phyloP scores from a whole-genome alignment of 2,888 invertebrate species.

The Ditula angustiorana region DNA sequence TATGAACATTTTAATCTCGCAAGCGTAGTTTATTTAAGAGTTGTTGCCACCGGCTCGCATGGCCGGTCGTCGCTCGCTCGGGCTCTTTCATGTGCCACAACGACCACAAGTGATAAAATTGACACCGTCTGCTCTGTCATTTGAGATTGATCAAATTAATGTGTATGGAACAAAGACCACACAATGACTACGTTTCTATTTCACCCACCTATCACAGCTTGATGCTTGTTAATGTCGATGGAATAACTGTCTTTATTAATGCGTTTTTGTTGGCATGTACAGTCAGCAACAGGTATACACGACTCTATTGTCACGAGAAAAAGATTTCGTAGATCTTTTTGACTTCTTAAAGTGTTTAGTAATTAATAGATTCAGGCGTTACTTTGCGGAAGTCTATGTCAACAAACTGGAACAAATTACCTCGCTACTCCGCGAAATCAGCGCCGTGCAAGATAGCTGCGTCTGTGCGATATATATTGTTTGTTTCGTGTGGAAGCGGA shows the following conservation, averaged over 20 bases:
- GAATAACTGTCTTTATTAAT: neutral
- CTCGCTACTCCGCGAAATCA: too few species aligned
- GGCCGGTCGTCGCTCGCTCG: constrained; percentile 47
- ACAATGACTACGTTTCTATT: constrained; percentile 40
- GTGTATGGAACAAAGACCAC: constrained; percentile 43
- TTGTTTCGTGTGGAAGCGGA: too few species aligned
- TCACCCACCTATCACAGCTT: constrained; percentile 1
- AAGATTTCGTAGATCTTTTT: too few species aligned
- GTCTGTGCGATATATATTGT: too few species aligned
- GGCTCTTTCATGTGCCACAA: constrained; percentile 47
- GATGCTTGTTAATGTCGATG: neutral
- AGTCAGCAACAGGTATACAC: too few species aligned
- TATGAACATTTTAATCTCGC: neutral
- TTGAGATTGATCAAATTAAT: constrained; percentile 46
- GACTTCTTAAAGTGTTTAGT: too few species aligned
- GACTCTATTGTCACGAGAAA: too few species aligned
- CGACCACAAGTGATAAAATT: constrained; percentile 50
- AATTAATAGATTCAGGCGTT: too few species aligned
- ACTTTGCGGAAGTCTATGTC: too few species aligned
- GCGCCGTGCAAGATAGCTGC: too few species aligned
- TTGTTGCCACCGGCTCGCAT: constrained; percentile 42
- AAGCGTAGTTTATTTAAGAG: neutral
- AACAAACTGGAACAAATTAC: too few species aligned
- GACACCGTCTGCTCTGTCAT: constrained; percentile 55
- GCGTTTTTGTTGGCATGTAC: neutral